Base-by-base conservation (phyloP, 2,113 vertebrate genomes). In the Heterotis niloticus region DNA sequence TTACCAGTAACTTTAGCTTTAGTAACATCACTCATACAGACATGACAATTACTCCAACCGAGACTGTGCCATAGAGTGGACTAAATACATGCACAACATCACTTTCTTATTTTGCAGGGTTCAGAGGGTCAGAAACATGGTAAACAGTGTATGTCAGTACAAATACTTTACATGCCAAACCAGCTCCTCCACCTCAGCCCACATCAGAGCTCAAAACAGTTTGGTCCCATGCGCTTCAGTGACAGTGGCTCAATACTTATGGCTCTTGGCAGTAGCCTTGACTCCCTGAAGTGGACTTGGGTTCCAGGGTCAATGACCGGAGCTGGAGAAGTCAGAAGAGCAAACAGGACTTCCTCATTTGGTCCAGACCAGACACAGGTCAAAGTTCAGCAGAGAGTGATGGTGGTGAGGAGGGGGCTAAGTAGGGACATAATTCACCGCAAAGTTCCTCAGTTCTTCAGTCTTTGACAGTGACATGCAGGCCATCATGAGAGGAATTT, bases 61-160 rank as follows among this genome's bases (percentile, higher is more conserved):
- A 28, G 13, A 75, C 26, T 75, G 10, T 44, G 52, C 1, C 74
- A 64, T 59, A 71, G 29, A 71, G 20, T 71, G 69, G 20, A 71
- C 34, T 71, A 71, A 71, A 71, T 54, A 16, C 72, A 59, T 74
- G 54, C 56, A 29, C 16, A 74, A 59, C 24, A 62, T 62, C 59
- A 20, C 59, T 62, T 62, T 62, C 34, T 44, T 44, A 69, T 11
- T 23, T 74, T 26, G 28, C 54, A 34, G 24, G 24, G 56, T 26
- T 51, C 29, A 18, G 7, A 44, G 34, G 11, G 18, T 56, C 62
- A 17, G 12, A 26, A 5, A 13, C 23, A 74, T 51, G 56, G 71
- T 23, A 54, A 13, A 71, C 44, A 54, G 69, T 51, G 18, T 52
- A 51, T 12, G 51, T 26, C 23, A 18, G 57, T 16, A 74, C 54